Evolutionary conservation across 1,140 invertebrate species (phyloP).

Genomic region (Adoxophyes honmai): DNA sequence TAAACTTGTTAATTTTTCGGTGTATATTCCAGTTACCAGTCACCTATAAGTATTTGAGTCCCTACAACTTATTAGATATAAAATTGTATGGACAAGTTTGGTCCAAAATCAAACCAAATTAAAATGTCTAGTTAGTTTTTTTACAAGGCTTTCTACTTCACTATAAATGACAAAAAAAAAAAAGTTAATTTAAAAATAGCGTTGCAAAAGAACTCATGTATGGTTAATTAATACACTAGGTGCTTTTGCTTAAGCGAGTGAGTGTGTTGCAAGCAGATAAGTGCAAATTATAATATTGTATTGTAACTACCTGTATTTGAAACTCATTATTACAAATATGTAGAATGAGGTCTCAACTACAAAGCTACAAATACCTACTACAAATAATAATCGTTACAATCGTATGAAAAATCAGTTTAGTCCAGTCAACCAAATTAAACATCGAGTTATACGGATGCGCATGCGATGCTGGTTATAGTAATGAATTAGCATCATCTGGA

Average conservation of each 20-base stretch:
- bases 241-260: slow-evolving; percentile 5
- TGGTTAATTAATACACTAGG: not conserved
- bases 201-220: too few species aligned
- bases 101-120: too few species aligned
- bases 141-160: too few species aligned
- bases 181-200: too few species aligned
- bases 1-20: slow-evolving; percentile 5
- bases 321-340: not conserved
- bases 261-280: slow-evolving; percentile 1
- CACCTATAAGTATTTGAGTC: not conserved
- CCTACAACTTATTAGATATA: too few species aligned
- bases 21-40: slow-evolving; percentile 2
- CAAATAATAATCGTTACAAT: not conserved
- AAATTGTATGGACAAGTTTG: too few species aligned
- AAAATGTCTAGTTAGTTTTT: too few species aligned
- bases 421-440: slow-evolving; percentile 35
- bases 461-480: slow-evolving; percentile 33
- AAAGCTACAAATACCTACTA: not conserved
- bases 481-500: too few species aligned
- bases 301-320: slow-evolving; percentile 4
- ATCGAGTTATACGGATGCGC: slow-evolving; percentile 25
- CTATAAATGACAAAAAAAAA: too few species aligned
- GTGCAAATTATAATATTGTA: not conserved
- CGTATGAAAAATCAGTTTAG: slow-evolving; percentile 36
- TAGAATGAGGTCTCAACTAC: not conserved